A percentile compares a stretch with the other conserved stretches of the same genome.
Evolutionary conservation across 2,888 invertebrate species (phyloP).

Genomic region (Diaphora mendica): DNA sequence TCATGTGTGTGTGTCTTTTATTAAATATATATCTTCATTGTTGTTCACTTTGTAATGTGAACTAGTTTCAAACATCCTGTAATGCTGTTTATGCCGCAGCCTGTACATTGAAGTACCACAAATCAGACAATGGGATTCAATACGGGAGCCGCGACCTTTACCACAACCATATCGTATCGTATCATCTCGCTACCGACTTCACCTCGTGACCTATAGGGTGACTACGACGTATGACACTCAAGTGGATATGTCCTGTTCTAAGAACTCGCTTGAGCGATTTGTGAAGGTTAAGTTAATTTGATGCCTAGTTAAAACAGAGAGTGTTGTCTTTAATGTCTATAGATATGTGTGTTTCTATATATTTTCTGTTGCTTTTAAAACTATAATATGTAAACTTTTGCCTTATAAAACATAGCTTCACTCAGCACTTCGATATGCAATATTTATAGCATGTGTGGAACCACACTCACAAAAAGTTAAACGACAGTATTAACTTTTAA

Average conservation of each 20-base stretch:
- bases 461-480: too few relatives aligned
- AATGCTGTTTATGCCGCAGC: constrained; percentile 11
- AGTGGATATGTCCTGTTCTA: constrained; percentile 9
- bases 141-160: constrained; percentile 73
- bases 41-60: neutral
- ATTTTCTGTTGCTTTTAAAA: too few relatives aligned
- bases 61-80: constrained; percentile 16
- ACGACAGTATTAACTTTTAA: too few relatives aligned
- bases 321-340: too few relatives aligned
- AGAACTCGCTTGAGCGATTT: too few relatives aligned
- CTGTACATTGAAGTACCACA: constrained; percentile 36
- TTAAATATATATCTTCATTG: neutral
- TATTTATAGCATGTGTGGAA: too few relatives aligned
- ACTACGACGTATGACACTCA: constrained; percentile 34
- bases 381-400: too few relatives aligned
- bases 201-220: constrained; percentile 67
- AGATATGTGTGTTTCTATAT: too few relatives aligned
- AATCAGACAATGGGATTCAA: constrained; percentile 74
- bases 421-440: too few relatives aligned
- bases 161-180: constrained; percentile 72
- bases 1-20: neutral
- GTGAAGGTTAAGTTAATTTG: neutral
- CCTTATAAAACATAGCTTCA: too few relatives aligned
- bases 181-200: constrained; percentile 79
- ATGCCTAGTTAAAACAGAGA: too few relatives aligned